Evolutionary conservation across 2,797 vertebrate genomes (phyloP).

Genomic region (Diceros bicornis): DNA sequence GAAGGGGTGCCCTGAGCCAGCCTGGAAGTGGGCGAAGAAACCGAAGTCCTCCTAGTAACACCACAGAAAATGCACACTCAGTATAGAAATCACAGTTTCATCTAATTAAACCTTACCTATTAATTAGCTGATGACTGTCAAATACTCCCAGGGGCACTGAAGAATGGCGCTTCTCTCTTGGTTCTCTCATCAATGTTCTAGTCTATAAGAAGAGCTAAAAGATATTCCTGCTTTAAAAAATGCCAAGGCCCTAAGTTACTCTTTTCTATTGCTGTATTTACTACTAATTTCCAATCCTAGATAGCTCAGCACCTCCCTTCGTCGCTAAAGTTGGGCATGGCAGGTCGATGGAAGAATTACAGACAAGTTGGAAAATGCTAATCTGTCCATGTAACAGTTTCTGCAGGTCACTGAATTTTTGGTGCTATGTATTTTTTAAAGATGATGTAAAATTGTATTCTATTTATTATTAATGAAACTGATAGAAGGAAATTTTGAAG

Average conservation of each 20-base stretch:
- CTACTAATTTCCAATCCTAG: neutral
- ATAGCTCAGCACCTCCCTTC: neutral
- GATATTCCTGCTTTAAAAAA: neutral
- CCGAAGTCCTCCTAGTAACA: neutral
- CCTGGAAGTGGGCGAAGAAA: neutral
- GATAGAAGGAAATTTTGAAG: neutral
- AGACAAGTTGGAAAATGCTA: neutral
- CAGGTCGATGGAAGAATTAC: neutral
- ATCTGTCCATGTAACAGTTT: neutral
- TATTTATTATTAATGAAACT: slow-evolving; percentile 16
- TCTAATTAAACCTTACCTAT: neutral
- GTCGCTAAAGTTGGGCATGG: too few relatives aligned
- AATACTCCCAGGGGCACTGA: neutral
- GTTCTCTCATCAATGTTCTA: neutral
- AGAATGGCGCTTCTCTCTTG: neutral
- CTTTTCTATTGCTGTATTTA: neutral
- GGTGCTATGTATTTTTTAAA: neutral
- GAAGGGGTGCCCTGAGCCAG: neutral
- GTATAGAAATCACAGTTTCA: neutral
- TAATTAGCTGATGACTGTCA: neutral
- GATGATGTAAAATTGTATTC: neutral
- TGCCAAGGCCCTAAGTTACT: accelerated
- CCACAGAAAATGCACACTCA: too few relatives aligned
- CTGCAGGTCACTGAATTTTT: neutral
- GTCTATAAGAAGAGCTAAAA: neutral